Base-by-base conservation (phyloP, 2,888 invertebrate species). In the Conistra vaccinii region DNA sequence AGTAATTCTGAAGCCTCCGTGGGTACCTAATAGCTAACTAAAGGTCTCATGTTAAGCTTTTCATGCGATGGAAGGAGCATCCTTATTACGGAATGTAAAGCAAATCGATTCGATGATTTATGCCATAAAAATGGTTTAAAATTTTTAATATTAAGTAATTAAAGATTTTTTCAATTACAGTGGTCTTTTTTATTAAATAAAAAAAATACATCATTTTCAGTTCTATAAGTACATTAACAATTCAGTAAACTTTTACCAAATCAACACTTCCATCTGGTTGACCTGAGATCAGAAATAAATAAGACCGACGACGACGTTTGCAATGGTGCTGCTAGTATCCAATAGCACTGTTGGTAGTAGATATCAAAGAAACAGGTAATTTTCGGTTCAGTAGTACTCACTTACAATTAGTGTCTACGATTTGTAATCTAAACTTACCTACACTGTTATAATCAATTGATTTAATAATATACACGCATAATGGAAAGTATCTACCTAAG, bases 161-260 rank as follows among this genome's bases (percentile, higher is more conserved):
- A 84, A 81, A 76, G 69, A 78, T 77, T 74, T 67, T 78, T 77
- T 86, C 87, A 92, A 91, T 92, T 94, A 94, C 92, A 94, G 93
- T 95, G 95, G 94, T 95, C 90, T 94, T 95, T 94, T 95, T 94
- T 93, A 94, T 95, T 94, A 94, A 95, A 95, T 94, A 94, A 95
- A 95, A 95, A 96, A 95, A 95, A 95, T 95, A 95, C 95, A 95
- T 94, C 90, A 92, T 95, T 92, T 93, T 95, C 94, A 95, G 93
- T 94, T 95, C 94, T 95, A 95, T 96, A 96, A 96, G 96, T 96
- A 96, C 96, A 93, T 94, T 94, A 96, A 95, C 95, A 95, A 93
- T 94, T 94, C 94, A 94, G 95, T 95, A 95, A 94, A 94, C 92
- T 93, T 93, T 95, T 93, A 95, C 94, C 94, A 95, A 95, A 94